Evolutionary conservation across 2,888 invertebrate genomes (phyloP), one percentile per base, ranked within the genome.

Genomic region (Phoenoteleia sp.): DNA sequence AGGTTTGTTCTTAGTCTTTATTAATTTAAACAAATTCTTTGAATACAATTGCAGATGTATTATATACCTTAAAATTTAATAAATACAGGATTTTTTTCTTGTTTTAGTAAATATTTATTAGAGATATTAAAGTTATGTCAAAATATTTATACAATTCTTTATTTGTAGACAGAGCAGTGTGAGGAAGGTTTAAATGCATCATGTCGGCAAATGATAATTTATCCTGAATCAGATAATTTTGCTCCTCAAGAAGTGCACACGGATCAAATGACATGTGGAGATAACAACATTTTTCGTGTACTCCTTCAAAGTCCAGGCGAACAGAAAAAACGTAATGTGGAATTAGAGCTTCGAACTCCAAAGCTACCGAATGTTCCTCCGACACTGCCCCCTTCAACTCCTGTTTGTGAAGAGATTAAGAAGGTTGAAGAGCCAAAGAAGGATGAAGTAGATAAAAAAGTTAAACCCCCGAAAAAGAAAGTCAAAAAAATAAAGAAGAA

Each of bases 261-360:
- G 15, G 91, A 93, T 80, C 91, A 90, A 56, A 86, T 91, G n/a
- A 90, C 85, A 3, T 91, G 91, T 0, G 90, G 89, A 3, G 75
- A 91, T 77, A 88, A 92, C 7, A 89, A 91, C 49, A 88, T 93
- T 15, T 93, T 92, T 69, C 80, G 93, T 25, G 64, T 93, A 21
- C 89, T 87, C 6, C 88, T 93, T 29, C 92, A 92, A 45, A 93
- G 91, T 71, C 90, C 91, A 33, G 79, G 88, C 0, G 88, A 89
- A 89, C 66, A 83, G 19, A 88, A 87, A 47, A 89, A 88, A 19
- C 89, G 89, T 19, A 91, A 93, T 64, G 71, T 93, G 6, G 93
- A 93, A 72, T 64, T 93, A 2, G 93, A 93, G 80, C 75, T 93
- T n/a, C 86, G 90, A 33, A 93, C 93, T 0, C 93, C 93, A 0